Conservation (phyloP, 2,888 invertebrate genomes). For the Mythimna ferrago region DNA sequence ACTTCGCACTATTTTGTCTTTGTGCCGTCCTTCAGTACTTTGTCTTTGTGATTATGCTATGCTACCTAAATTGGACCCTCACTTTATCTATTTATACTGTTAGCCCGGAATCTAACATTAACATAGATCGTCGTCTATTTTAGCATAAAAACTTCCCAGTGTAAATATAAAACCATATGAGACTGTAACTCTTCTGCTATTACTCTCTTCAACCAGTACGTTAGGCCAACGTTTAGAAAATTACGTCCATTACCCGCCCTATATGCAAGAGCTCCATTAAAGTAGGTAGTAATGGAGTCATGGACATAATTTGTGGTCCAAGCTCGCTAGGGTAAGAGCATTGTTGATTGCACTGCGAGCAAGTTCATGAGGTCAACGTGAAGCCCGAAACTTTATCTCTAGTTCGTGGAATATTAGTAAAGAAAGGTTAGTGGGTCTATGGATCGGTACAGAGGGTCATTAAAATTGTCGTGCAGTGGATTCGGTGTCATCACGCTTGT, state of each 20-base stretch:
- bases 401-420: constrained; percentile 18
- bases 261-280: constrained; percentile 52
- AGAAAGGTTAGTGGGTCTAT: neutral
- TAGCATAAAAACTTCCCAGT: neutral
- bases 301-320: constrained; percentile 48
- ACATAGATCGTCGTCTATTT: too few relatives aligned
- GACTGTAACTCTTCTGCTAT: constrained; percentile 8
- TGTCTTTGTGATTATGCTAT: too few relatives aligned
- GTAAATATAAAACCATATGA: neutral
- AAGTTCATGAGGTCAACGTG: constrained; percentile 46
- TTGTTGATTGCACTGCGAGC: constrained; percentile 52
- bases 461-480: neutral
- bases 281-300: constrained; percentile 52
- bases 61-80: too few relatives aligned
- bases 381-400: constrained; percentile 26
- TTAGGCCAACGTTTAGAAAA: constrained; percentile 40
- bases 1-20: too few relatives aligned
- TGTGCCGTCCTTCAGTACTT: too few relatives aligned
- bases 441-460: neutral
- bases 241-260: constrained; percentile 44
- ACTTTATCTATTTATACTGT: neutral
- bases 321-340: constrained; percentile 29
- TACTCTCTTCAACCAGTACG: neutral
- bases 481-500: neutral
- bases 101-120: neutral